Base-by-base conservation (phyloP, 2,113 vertebrate species). In the Cheilinus undulatus region DNA sequence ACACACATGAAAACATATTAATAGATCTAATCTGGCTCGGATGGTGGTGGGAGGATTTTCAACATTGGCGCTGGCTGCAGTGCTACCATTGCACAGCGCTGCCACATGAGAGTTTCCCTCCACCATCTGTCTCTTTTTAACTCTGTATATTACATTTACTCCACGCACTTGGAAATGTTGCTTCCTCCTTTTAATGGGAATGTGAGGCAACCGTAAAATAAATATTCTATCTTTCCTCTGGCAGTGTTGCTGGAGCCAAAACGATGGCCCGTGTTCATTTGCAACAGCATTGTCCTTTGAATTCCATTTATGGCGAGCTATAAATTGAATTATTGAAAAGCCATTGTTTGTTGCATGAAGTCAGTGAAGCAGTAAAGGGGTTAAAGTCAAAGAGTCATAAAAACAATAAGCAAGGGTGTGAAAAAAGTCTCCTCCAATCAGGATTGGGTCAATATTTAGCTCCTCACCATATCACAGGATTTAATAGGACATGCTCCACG, bases 281-380 rank as follows among this genome's bases (percentile, higher is more conserved):
- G 86, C 84, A 76, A 63, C 87, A 70, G 71, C 82, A 63, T 77
- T 83, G 85, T 85, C 82, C 84, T 91, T 91, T 89, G 89, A 84
- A 89, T 90, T 88, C 70, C 71, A 89, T 91, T 92, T 88, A 91
- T 88, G 80, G 78, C 17, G 4, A 76, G 79, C 85, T 74, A 83
- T 90, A 93, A 92, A 91, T 92, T 87, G 87, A 92, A 90, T 93
- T 91, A 93, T 92, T 91, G 90, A 87, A 89, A 93, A 92, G 88
- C 84, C 80, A 92, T 92, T 91, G 86, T 89, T 88, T 91, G 84
- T 81, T 76, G 87, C 72, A 73, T 86, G 85, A 91, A 91, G 77
- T 86, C 92, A 88, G 87, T 76, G 89, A 84, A 91, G 89, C 90
- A 89, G 87, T 79, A 92, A 92, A 92, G 80, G 87, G 91, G 86